A percentile compares a stretch with the other conserved stretches of the same genome.
Conservation (phyloP, 2,797 vertebrate species). For the Sparus aurata region DNA sequence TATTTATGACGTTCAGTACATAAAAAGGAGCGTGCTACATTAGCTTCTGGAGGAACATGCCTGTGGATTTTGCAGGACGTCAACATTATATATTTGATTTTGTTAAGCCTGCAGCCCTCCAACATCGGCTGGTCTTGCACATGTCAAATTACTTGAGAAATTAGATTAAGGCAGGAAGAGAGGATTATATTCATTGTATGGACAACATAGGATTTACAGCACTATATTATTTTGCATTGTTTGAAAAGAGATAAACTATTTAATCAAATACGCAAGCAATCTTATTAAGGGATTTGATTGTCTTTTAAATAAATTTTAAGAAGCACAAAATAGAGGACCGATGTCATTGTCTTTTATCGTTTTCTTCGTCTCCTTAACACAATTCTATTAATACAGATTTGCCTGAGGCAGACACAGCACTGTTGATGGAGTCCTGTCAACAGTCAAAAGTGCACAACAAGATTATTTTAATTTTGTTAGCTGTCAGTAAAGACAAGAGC, state of each 20-base stretch:
- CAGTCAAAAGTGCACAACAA: slow-evolving; percentile 12
- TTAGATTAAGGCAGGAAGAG: slow-evolving; percentile 1
- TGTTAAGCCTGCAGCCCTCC: neutral
- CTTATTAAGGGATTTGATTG: slow-evolving; percentile 2
- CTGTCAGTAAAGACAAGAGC: slow-evolving; percentile 34
- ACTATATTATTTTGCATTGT: neutral
- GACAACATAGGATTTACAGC: neutral
- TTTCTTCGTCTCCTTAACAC: neutral
- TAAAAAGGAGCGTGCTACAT: slow-evolving; percentile 2
- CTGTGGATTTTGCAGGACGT: slow-evolving; percentile 10
- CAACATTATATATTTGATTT: slow-evolving; percentile 6
- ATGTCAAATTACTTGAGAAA: neutral
- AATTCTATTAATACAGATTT: slow-evolving; percentile 3
- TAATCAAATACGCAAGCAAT: neutral
- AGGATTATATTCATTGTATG: neutral
- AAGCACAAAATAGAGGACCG: neutral
- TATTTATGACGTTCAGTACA: slow-evolving; percentile 51
- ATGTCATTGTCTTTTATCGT: no score
- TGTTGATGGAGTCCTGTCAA: slow-evolving; percentile 6
- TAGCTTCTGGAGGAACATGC: slow-evolving; percentile 13
- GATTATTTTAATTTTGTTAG: slow-evolving; percentile 35
- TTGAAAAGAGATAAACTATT: neutral
- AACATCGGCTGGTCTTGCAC: neutral
- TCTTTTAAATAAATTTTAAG: neutral
- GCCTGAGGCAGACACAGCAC: neutral